Evolutionary conservation across 2,888 invertebrate genomes (phyloP), one percentile per base, ranked within the genome.

Genomic region (Acanthococcus lagerstroemiae): DNA sequence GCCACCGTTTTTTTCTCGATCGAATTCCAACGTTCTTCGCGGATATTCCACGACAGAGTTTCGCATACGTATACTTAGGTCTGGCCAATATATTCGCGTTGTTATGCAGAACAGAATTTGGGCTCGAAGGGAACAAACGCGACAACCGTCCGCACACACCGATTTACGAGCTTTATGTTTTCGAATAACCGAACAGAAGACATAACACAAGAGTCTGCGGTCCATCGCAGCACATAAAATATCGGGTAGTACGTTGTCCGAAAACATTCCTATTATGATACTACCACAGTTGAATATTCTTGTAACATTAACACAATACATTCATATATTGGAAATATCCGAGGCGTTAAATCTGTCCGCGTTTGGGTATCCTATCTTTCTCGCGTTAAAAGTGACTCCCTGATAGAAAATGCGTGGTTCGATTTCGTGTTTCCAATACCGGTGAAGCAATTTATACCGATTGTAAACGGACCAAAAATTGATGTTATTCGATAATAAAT

Each of bases 391-490:
- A 37, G 12, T 37, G 37, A 37, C 12, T 37, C 12, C 12, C 12
- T 37, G 3, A n/a, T 9, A 37, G 37, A 15, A 37, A 37, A 37
- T 37, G 37, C 37, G 37, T 37, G 37, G 37, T 37, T n/a, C n/a
- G 37, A 15, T 37, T 37, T n/a, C 1, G n/a, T 37, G 37, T n/a
- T 37, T 37, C 3, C 37, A 58, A 58, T 58, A 58, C 58, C 45
- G 25, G 58, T 58, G 58, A 58, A 12, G 58, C 46, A 26, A 58
- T 46, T 46, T 58, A 58, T 46, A 58, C 44, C 45, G 26, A 45
- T 58, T 58, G 58, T 58, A 58, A 58, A 58, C 44, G 45, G 26
- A 58, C 58, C 46, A 58, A 58, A 58, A 58, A 58, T 58, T 58
- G 58, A 58, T 58, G 58, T 58, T 46, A 58, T 48, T 58, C 46